Evolutionary conservation across 2,888 invertebrate genomes (phyloP).

Genomic region (Polymixis flavicincta): DNA sequence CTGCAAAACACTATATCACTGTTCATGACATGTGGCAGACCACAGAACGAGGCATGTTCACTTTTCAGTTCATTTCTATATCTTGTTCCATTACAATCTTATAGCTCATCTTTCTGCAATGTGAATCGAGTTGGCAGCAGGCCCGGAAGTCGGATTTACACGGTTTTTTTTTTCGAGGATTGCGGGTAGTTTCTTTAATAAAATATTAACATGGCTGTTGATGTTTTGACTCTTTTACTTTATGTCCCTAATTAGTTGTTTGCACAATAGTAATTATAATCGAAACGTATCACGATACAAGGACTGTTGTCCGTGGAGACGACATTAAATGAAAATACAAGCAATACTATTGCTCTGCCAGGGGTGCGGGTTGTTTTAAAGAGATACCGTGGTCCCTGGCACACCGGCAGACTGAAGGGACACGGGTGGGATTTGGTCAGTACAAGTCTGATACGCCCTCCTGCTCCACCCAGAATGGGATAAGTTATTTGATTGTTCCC

Average conservation of each 20-base stretch:
- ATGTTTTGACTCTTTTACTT: constrained; percentile 17
- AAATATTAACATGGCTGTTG: constrained; percentile 45
- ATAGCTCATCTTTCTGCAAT: constrained; percentile 83
- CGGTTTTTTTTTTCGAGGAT: constrained; percentile 59
- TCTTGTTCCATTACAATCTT: constrained; percentile 73
- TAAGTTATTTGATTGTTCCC: no score
- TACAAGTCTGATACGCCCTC: no score
- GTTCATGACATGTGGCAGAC: constrained; percentile 34
- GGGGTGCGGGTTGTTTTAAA: no score
- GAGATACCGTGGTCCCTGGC: no score
- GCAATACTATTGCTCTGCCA: no score
- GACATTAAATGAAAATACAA: not conserved
- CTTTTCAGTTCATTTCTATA: constrained; percentile 68
- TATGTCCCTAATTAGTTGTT: constrained; percentile 9
- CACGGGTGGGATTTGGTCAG: no score
- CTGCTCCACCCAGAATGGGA: no score
- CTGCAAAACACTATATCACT: constrained; percentile 35
- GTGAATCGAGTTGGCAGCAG: constrained; percentile 81
- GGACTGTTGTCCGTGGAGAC: no score
- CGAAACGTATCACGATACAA: no score
- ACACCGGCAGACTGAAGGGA: no score
- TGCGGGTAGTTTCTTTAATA: constrained; percentile 54
- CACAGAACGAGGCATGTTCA: constrained; percentile 48
- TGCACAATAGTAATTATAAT: no score
- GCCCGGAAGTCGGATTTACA: constrained; percentile 79